A percentile compares a stretch with the other conserved stretches of the same genome.
Evolutionary conservation across 1,140 invertebrate species (phyloP).

Genomic region (Drosophila carrolli): DNA sequence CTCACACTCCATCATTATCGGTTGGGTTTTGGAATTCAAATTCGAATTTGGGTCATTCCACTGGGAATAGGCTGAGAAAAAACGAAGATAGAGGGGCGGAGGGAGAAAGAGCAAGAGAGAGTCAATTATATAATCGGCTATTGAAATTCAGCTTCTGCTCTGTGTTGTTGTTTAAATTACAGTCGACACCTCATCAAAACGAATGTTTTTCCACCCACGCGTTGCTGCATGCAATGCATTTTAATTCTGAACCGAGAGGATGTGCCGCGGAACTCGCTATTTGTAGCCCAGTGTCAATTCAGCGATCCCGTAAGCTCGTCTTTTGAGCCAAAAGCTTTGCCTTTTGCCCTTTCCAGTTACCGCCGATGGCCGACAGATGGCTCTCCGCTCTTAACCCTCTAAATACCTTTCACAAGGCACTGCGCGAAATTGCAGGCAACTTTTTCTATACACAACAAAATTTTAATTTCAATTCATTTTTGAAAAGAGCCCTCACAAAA

Average conservation of each 20-base stretch:
- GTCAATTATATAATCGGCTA: conserved; percentile 71
- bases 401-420: conserved; percentile 1
- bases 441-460: background rate
- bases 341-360: conserved; percentile 53
- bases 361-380: conserved; percentile 69
- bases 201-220: conserved; percentile 74
- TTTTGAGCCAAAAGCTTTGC: conserved; percentile 41
- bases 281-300: conserved; percentile 13
- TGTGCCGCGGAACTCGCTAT: conserved; percentile 31
- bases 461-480: no score
- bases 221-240: conserved; percentile 50
- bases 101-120: conserved; percentile 10
- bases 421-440: background rate
- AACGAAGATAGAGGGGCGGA: conserved; percentile 35
- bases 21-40: conserved; percentile 35
- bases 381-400: conserved; percentile 33
- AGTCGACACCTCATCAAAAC: conserved; percentile 80
- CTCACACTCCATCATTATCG: conserved; percentile 53
- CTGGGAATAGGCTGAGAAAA: conserved; percentile 59
- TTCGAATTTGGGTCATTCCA: conserved; percentile 84
- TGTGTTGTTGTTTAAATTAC: conserved; percentile 74
- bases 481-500: no score
- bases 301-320: conserved; percentile 62
- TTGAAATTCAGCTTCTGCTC: conserved; percentile 60
- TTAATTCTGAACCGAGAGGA: conserved; percentile 38